Evolutionary conservation across 2,113 vertebrate species (phyloP).

Genomic region (Sorex fumeus): DNA sequence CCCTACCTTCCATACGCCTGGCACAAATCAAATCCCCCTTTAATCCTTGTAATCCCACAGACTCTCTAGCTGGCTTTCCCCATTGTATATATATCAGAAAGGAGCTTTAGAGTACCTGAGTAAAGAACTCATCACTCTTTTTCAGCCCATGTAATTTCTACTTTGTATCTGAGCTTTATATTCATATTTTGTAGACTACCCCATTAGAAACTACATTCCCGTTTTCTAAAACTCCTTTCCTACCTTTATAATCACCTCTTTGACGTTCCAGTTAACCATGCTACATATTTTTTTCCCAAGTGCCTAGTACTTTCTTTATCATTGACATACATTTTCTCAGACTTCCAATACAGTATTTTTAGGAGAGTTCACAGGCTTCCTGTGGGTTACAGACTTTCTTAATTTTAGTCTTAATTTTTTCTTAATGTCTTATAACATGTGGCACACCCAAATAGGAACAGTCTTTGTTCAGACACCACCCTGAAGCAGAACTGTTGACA

Average conservation of each 20-base stretch:
- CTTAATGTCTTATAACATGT: slow-evolving; percentile 64
- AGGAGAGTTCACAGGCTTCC: slow-evolving; percentile 63
- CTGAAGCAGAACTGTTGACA: slow-evolving; percentile 65
- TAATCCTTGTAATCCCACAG: slow-evolving; percentile 73
- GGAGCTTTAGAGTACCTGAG: slow-evolving; percentile 59
- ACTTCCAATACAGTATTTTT: slow-evolving; percentile 70
- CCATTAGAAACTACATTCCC: slow-evolving; percentile 61
- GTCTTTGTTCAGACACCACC: slow-evolving; percentile 66
- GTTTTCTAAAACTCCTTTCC: slow-evolving; percentile 63
- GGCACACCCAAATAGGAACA: slow-evolving; percentile 61
- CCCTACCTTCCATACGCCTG: slow-evolving; percentile 54
- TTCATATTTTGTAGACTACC: slow-evolving; percentile 67
- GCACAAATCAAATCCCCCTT: slow-evolving; percentile 65
- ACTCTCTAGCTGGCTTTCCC: slow-evolving; percentile 76
- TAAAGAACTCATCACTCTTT: slow-evolving; percentile 71
- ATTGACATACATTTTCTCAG: slow-evolving; percentile 66
- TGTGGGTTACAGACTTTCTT: slow-evolving; percentile 71
- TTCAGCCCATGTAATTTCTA: slow-evolving; percentile 62
- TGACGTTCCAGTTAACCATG: slow-evolving; percentile 75
- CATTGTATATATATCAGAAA: slow-evolving; percentile 70
- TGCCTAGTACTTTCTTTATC: slow-evolving; percentile 70
- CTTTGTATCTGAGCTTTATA: slow-evolving; percentile 39
- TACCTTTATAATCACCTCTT: slow-evolving; percentile 65
- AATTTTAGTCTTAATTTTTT: slow-evolving; percentile 75
- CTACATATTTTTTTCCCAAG: slow-evolving; percentile 73